Percentiles rank a stretch among this genome's conserved stretches.
phyloP scores from a whole-genome alignment of 2,888 invertebrate species.

The Rhagium mordax region DNA sequence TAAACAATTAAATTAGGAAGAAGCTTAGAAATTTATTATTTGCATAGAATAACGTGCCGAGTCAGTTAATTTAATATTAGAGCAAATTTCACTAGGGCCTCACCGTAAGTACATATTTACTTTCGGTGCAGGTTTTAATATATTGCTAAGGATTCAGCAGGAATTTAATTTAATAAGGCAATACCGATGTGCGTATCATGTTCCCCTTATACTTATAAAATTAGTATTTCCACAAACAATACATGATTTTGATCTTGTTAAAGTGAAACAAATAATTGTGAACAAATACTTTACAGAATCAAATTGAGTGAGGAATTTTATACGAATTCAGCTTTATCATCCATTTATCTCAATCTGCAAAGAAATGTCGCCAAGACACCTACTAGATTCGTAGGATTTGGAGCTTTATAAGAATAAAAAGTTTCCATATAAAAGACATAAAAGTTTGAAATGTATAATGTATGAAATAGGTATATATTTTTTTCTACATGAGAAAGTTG shows the following conservation, averaged over 20 bases:
- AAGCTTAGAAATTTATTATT: not conserved
- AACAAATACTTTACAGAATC: not conserved
- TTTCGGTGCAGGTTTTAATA: not conserved
- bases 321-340: not conserved
- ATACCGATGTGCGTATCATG: not conserved
- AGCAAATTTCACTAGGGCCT: not conserved
- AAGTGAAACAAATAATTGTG: too few relatives aligned
- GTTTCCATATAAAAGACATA: not conserved
- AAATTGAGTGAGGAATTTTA: not conserved
- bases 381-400: not conserved
- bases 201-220: not conserved
- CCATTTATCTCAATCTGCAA: not conserved
- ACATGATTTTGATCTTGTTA: too few relatives aligned
- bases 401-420: not conserved
- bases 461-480: not conserved
- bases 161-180: not conserved
- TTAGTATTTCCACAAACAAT: not conserved
- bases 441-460: not conserved
- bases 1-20: not conserved
- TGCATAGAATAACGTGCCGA: not conserved
- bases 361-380: not conserved
- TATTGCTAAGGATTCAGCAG: not conserved
- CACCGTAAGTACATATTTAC: slow-evolving; percentile 1
- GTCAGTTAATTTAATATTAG: not conserved
- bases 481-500: too few relatives aligned